Evolutionary conservation across 2,797 vertebrate genomes (phyloP), one percentile per base, ranked within the genome.

Genomic region (Artibeus jamaicensis): DNA sequence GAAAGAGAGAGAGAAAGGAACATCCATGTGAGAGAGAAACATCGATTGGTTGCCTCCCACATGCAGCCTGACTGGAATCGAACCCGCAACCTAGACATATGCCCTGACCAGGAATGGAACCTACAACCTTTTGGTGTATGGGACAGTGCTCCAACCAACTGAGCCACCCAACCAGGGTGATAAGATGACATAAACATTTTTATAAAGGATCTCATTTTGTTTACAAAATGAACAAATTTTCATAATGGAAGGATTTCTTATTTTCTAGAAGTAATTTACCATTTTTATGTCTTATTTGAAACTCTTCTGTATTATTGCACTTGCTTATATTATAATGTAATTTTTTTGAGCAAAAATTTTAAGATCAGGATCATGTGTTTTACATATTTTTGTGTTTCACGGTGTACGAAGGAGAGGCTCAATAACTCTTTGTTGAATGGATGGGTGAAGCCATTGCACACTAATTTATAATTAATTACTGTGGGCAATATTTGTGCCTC

Each of bases 211-310:
- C 44, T 74, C 15, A 62, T 94, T 96, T 93, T 94, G 44, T 86
- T 92, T 78, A 37, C 48, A 84, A 84, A 88, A 79, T 96, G 78
- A 85, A 96, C 9, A 81, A 24, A 89, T 86, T 89, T 78, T 15
- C 44, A 44, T 73, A 82, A 59, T 77, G 32, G 37, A 77, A 94
- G 24, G 44, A 18, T 76, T 95, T 62, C 34, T 81, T 74, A 62
- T 68, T 95, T 95, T 79, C 32, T 48, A 32, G 42, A 89, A 81
- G 37, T 26, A 2, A 77, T 86, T 93, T 91, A 11, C 21, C 48
- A 53, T 62, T 70, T 70, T n/a, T 59, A n/a, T 93, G 26, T 68
- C 22, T 74, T 46, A 65, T 62, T 90, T 50, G 16, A 74, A 91
- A 62, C 21, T 34, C 19, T 93, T 2, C 46, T 79, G 29, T 93